phyloP scores from a whole-genome alignment of 2,888 invertebrate species.

The Caenorhabditis imperialis region DNA sequence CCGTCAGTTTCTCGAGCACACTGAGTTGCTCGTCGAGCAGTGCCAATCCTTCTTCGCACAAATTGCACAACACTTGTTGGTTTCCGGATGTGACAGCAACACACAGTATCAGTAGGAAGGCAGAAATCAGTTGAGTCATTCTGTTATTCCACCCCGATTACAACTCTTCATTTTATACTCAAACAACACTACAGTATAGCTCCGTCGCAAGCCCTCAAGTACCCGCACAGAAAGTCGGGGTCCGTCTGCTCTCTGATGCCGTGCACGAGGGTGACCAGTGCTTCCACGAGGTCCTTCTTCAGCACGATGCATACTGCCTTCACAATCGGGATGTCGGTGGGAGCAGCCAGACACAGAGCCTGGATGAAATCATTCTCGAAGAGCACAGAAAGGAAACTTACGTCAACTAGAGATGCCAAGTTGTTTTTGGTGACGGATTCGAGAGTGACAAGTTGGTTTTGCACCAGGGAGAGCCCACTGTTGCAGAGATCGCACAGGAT shows the following conservation, averaged over 20 bases:
- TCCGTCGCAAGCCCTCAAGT: slow-evolving; percentile 8
- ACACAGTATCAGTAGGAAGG: too few relatives aligned
- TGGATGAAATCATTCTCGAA: too few relatives aligned
- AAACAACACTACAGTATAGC: too few relatives aligned
- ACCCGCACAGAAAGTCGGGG: slow-evolving; percentile 25
- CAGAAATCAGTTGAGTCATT: not conserved
- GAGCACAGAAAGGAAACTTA: not conserved
- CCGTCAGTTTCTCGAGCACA: slow-evolving; percentile 16
- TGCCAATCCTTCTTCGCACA: slow-evolving; percentile 21
- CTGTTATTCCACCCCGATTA: too few relatives aligned
- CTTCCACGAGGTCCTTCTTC: slow-evolving; percentile 30
- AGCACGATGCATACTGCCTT: slow-evolving; percentile 36
- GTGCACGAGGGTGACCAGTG: slow-evolving; percentile 29
- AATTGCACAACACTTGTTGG: slow-evolving; percentile 3
- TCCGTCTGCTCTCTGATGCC: slow-evolving; percentile 31
- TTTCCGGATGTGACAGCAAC: not conserved
- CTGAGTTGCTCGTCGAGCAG: slow-evolving; percentile 13
- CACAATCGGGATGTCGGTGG: slow-evolving; percentile 36
- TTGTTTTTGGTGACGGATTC: slow-evolving; percentile 23
- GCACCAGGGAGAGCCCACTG: slow-evolving; percentile 24
- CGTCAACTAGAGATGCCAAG: slow-evolving; percentile 14
- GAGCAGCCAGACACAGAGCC: slow-evolving; percentile 28
- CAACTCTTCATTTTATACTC: too few relatives aligned
- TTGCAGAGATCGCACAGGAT: slow-evolving; percentile 25
- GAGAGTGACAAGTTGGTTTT: slow-evolving; percentile 18